These are phyloP conservation scores for Dinocampus coccinellae DNA, from an alignment of 2,888 invertebrate genomes.

Conservation along the genomic window DNA sequence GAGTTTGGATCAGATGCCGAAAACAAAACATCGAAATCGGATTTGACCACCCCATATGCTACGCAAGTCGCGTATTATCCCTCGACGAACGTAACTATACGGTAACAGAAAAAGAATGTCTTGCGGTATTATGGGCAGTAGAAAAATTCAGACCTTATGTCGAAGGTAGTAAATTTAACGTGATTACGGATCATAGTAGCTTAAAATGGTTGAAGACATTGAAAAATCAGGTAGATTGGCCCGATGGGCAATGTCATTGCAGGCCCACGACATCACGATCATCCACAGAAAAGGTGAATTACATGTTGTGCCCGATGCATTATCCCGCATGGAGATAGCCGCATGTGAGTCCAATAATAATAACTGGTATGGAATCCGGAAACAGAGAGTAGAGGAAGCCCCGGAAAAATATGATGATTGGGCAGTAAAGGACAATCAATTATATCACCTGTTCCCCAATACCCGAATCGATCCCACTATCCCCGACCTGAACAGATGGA, in stretches of 20 bases:
- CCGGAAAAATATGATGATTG: constrained; percentile 30
- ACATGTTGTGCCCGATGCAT: constrained; percentile 37
- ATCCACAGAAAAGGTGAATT: constrained; percentile 19
- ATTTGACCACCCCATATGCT: constrained; percentile 1
- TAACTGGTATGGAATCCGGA: too few relatives aligned
- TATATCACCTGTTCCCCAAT: constrained; percentile 24
- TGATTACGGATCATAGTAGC: not conserved
- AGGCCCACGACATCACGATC: constrained; percentile 26
- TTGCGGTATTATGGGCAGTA: not conserved
- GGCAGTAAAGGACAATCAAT: constrained; percentile 14
- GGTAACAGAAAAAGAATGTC: not conserved
- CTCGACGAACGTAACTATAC: not conserved
- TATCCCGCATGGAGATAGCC: constrained; percentile 17
- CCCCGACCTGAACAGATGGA: not conserved
- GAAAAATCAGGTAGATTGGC: not conserved
- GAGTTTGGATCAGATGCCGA: not conserved
- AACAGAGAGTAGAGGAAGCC: constrained; percentile 9
- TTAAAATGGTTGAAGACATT: too few relatives aligned
- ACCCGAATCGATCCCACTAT: constrained; percentile 19
- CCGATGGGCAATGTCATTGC: constrained; percentile 26
- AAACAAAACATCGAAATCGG: not conserved
- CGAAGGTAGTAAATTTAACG: not conserved
- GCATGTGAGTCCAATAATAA: too few relatives aligned
- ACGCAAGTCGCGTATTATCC: constrained; percentile 1
- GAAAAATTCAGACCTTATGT: not conserved